A percentile compares a stretch with the other conserved stretches of the same genome.
Evolutionary conservation across 2,888 invertebrate genomes (phyloP).

Genomic region (Chymomyza fuscimana): DNA sequence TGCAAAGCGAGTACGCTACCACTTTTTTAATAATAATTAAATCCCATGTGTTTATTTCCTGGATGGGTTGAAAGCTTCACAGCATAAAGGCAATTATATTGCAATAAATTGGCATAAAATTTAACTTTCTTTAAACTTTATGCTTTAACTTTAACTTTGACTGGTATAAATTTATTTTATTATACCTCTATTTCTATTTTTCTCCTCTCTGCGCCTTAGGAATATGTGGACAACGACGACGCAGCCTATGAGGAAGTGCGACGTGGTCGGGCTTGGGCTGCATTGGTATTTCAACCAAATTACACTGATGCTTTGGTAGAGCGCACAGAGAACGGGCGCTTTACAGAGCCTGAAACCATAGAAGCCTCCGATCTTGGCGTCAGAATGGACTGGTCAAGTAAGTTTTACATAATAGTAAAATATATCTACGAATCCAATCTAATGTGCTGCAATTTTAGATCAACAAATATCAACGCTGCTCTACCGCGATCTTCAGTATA

Average conservation of each 20-base stretch:
- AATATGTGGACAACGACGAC: conserved; percentile 82
- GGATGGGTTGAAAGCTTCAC: too few relatives aligned
- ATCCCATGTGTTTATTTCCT: too few relatives aligned
- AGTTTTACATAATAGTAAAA: conserved; percentile 62
- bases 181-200: too few relatives aligned
- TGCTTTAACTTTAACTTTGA: too few relatives aligned
- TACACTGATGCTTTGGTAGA: conserved; percentile 86
- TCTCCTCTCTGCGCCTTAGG: conserved; percentile 73
- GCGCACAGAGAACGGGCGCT: conserved; percentile 83
- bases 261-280: conserved; percentile 88
- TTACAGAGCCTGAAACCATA: conserved; percentile 82
- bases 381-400: conserved; percentile 92
- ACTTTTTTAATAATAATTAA: too few relatives aligned
- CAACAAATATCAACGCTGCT: conserved; percentile 93
- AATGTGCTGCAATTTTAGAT: conserved; percentile 82
- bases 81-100: too few relatives aligned
- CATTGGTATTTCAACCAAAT: conserved; percentile 87
- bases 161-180: too few relatives aligned
- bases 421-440: not conserved
- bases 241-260: conserved; percentile 85
- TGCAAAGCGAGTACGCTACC: too few relatives aligned
- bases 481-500: conserved; percentile 85
- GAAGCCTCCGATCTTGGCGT: conserved; percentile 85
- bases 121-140: too few relatives aligned
- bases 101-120: too few relatives aligned